Evolutionary conservation across 2,888 invertebrate species (phyloP).

Genomic region (Drosophila helvetica): DNA sequence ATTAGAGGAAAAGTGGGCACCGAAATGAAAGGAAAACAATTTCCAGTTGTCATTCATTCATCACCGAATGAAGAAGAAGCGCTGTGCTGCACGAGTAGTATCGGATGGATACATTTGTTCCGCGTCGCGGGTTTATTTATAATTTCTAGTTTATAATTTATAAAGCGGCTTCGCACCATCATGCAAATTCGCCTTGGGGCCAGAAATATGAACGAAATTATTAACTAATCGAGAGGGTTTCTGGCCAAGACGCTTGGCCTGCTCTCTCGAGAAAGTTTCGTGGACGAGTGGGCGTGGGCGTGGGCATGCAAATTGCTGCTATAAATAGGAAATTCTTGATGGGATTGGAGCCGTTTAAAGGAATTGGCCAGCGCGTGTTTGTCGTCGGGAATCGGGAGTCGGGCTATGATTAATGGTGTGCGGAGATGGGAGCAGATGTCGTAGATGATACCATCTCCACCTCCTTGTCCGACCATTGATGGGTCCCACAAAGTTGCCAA

Average conservation of each 20-base stretch:
- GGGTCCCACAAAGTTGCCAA: slow-evolving; percentile 32
- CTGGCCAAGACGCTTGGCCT: not conserved
- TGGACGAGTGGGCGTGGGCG: slow-evolving; percentile 50
- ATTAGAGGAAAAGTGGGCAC: slow-evolving; percentile 19
- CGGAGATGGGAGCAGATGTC: slow-evolving; percentile 49
- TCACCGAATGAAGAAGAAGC: slow-evolving; percentile 46
- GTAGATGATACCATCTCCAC: slow-evolving; percentile 5
- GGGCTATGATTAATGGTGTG: slow-evolving; percentile 58
- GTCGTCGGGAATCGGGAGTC: slow-evolving; percentile 46
- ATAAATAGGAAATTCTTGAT: slow-evolving; percentile 35
- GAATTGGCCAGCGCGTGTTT: slow-evolving; percentile 56
- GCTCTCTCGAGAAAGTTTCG: slow-evolving; percentile 21
- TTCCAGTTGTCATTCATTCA: slow-evolving; percentile 79
- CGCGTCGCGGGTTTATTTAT: slow-evolving; percentile 59
- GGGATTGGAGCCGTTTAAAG: slow-evolving; percentile 47
- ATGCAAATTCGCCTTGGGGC: slow-evolving; percentile 43
- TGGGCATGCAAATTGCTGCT: slow-evolving; percentile 46
- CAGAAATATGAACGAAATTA: slow-evolving; percentile 25
- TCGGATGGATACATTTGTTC: slow-evolving; percentile 56
- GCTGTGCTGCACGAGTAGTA: slow-evolving; percentile 27
- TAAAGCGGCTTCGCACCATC: slow-evolving; percentile 50
- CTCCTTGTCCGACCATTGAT: not conserved
- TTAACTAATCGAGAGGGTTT: slow-evolving; percentile 30
- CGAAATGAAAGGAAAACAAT: slow-evolving; percentile 15
- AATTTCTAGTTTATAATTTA: too few species aligned